Evolutionary conservation across 2,113 vertebrate genomes (phyloP).

Genomic region (Noturus placidus): DNA sequence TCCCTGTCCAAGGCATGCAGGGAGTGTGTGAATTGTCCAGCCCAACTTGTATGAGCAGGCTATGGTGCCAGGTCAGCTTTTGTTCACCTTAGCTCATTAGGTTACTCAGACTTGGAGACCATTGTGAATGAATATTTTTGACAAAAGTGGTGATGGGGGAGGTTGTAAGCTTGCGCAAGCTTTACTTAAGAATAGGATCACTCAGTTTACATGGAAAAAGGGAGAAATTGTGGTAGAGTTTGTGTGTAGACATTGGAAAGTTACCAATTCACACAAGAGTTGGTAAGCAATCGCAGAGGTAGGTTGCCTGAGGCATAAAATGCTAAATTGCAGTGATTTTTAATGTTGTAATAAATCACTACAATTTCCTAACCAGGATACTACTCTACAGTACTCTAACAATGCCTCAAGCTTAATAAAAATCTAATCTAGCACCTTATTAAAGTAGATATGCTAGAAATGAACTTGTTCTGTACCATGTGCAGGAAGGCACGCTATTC

Average conservation of each 20-base stretch:
- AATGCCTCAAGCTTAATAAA: too few species aligned
- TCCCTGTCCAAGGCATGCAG: not conserved
- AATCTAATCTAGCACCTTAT: too few species aligned
- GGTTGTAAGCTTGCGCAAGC: not conserved
- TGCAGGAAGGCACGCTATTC: slow-evolving; percentile 86
- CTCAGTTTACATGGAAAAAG: not conserved
- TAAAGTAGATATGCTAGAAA: not conserved
- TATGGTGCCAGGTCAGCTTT: not conserved
- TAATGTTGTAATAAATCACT: not conserved
- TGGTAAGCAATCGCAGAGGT: not conserved
- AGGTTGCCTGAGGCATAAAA: not conserved
- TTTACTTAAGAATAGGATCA: not conserved
- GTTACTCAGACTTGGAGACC: not conserved
- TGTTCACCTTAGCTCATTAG: not conserved
- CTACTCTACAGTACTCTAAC: too few species aligned
- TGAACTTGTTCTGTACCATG: not conserved
- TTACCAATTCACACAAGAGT: not conserved
- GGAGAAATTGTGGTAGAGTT: not conserved
- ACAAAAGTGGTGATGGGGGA: not conserved
- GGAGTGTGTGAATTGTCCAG: not conserved
- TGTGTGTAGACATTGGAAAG: not conserved
- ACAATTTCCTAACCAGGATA: not conserved
- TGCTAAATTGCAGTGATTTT: not conserved
- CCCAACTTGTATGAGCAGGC: not conserved
- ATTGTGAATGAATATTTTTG: not conserved